Conservation (phyloP, 2,888 invertebrate species). For the Kryphioiulus occultus region DNA sequence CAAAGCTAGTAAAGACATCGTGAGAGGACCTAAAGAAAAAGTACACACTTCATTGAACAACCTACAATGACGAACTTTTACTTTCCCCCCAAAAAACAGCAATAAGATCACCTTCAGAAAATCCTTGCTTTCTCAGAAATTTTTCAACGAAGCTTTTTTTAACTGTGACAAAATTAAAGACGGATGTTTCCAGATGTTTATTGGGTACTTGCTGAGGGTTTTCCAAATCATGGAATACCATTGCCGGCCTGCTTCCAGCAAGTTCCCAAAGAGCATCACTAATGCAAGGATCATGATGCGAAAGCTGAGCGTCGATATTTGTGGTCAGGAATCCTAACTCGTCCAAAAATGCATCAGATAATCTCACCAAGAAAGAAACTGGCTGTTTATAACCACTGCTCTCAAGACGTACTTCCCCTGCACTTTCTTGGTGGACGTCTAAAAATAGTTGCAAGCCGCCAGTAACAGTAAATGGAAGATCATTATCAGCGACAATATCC, state of each 20-base stretch:
- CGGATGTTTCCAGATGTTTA: neutral
- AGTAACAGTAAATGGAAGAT: neutral
- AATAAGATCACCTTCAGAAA: neutral
- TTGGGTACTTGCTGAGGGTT: neutral
- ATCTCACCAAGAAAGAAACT: neutral
- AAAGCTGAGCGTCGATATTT: neutral
- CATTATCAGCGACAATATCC: neutral
- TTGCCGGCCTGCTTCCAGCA: neutral
- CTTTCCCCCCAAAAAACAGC: no score
- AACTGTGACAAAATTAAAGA: neutral
- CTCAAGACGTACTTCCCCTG: neutral
- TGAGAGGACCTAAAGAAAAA: neutral
- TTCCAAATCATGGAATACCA: neutral
- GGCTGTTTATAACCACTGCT: neutral
- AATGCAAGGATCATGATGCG: neutral
- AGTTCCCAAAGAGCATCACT: conserved; percentile 16
- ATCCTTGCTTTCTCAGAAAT: neutral
- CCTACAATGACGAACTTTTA: no score
- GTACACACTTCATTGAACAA: neutral
- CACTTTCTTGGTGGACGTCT: neutral
- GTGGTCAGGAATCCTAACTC: neutral
- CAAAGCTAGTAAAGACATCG: neutral
- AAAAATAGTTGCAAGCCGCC: conserved; percentile 7
- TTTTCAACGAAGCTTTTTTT: neutral
- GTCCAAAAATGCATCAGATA: neutral